phyloP scores from a whole-genome alignment of 2,797 vertebrate genomes.

The Pangasius mekongensis region DNA sequence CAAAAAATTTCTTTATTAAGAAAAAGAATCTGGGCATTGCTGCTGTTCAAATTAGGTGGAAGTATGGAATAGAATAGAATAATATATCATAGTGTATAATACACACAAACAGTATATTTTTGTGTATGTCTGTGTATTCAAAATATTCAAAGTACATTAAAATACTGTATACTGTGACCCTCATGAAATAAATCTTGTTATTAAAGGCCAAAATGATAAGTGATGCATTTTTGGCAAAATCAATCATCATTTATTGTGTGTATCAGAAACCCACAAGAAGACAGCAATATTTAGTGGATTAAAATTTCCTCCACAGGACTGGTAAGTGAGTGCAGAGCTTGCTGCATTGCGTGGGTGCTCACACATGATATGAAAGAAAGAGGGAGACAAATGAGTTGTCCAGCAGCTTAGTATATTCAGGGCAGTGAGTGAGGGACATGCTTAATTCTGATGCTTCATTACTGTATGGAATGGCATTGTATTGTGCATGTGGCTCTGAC shows the following conservation, averaged over 20 bases:
- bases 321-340: conserved; percentile 38
- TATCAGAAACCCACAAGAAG: conserved; percentile 9
- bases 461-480: conserved; percentile 11
- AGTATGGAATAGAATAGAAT: not conserved
- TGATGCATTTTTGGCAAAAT: conserved; percentile 1
- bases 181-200: conserved; percentile 17
- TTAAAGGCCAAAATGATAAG: conserved; percentile 22
- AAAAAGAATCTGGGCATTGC: not conserved
- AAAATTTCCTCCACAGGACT: conserved; percentile 25
- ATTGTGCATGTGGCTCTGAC: not conserved
- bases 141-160: not conserved
- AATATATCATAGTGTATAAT: not conserved
- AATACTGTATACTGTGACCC: not conserved
- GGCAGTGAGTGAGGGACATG: not conserved
- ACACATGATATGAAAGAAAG: conserved; percentile 16
- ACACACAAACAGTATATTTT: not conserved
- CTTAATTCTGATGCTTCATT: conserved; percentile 33
- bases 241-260: conserved; percentile 34
- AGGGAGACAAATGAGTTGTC: conserved; percentile 16
- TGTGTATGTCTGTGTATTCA: not conserved
- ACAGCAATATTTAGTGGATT: conserved; percentile 30
- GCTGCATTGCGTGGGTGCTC: conserved; percentile 43
- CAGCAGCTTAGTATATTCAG: conserved; percentile 21
- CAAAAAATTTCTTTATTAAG: not conserved
- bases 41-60: not conserved